Percentiles rank a stretch among this genome's conserved stretches.
phyloP scores from a whole-genome alignment of 2,797 vertebrate species.

The Macropus fuliginosus region DNA sequence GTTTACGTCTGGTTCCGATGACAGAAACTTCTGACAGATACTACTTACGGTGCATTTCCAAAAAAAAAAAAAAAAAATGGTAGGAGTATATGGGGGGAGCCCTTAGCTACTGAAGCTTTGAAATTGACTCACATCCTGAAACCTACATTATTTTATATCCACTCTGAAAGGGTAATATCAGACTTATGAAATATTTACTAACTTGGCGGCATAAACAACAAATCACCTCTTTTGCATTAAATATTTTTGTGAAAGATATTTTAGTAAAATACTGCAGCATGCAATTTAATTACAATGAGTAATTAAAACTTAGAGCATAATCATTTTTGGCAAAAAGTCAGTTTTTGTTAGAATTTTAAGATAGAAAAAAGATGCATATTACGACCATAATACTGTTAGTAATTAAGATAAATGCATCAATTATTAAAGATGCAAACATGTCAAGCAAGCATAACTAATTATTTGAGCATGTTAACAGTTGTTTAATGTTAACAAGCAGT shows the following conservation, averaged over 20 bases:
- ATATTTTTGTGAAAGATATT: slow-evolving; percentile 87
- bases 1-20: not conserved
- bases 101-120: slow-evolving; percentile 77
- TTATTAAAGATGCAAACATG: slow-evolving; percentile 99
- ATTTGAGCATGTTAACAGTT: slow-evolving; percentile 99
- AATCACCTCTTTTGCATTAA: slow-evolving; percentile 88
- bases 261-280: slow-evolving; percentile 91
- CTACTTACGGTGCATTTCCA: not conserved
- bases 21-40: not conserved
- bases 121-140: slow-evolving; percentile 84
- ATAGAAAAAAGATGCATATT: slow-evolving; percentile 92
- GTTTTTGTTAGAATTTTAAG: slow-evolving; percentile 92
- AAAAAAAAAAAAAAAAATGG: not conserved
- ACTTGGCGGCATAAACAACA: slow-evolving; percentile 87
- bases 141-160: slow-evolving; percentile 83
- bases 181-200: slow-evolving; percentile 90
- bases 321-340: slow-evolving; percentile 94
- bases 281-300: slow-evolving; percentile 94
- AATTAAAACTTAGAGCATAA: slow-evolving; percentile 98
- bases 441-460: slow-evolving; percentile 99
- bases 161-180: slow-evolving; percentile 86
- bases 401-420: slow-evolving; percentile 99
- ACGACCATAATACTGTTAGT: slow-evolving; percentile 96
- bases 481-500: slow-evolving; percentile 99
- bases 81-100: slow-evolving; percentile 33